Percentiles rank a stretch among this genome's conserved stretches.
These are phyloP conservation scores for Tenthredo notha DNA, from an alignment of 2,888 invertebrate genomes.

Conservation along the genomic window DNA sequence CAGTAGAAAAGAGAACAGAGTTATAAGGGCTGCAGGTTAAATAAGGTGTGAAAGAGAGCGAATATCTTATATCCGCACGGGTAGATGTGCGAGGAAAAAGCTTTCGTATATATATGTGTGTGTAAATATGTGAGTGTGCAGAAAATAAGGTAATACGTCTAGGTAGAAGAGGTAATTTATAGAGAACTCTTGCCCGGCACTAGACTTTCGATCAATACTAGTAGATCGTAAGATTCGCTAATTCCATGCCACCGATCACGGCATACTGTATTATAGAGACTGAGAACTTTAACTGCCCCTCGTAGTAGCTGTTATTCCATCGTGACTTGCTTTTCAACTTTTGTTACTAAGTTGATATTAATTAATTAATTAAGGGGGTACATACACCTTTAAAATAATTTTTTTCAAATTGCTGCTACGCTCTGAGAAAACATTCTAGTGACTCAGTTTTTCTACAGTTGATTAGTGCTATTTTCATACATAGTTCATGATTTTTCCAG, in stretches of 20 bases:
- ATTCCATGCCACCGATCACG: slow-evolving; percentile 48
- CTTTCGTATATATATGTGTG: background rate
- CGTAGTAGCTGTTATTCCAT: background rate
- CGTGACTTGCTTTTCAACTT: background rate
- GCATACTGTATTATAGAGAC: slow-evolving; percentile 3
- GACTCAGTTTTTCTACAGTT: no score
- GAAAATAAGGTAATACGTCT: background rate
- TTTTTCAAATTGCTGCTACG: no score
- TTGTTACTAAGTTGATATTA: no score
- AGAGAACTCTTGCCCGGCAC: slow-evolving; percentile 24
- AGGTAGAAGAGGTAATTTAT: slow-evolving; percentile 36
- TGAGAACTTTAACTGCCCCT: background rate
- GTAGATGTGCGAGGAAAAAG: background rate
- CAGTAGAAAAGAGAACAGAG: background rate
- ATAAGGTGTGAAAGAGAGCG: background rate
- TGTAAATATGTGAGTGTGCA: background rate
- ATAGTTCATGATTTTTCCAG: no score
- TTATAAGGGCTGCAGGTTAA: background rate
- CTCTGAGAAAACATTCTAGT: no score
- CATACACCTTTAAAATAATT: no score
- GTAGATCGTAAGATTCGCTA: slow-evolving; percentile 43
- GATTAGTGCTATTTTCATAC: no score
- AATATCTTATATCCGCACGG: background rate
- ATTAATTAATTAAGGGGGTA: no score
- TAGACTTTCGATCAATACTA: slow-evolving; percentile 39